Conservation (phyloP, 2,113 vertebrate species). For the Eidolon helvum region DNA sequence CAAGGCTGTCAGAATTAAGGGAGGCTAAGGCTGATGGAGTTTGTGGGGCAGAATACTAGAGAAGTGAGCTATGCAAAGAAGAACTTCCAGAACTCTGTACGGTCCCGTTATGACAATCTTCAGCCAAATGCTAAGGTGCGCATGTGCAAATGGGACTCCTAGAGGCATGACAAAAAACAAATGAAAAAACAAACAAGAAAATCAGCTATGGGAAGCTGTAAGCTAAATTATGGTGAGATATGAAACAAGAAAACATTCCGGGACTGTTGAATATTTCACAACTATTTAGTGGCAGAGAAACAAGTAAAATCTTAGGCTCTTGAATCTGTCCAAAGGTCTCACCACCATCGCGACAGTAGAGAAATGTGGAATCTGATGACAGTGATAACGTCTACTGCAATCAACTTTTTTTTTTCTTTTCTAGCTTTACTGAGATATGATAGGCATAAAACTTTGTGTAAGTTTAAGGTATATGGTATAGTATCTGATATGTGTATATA, state of each 20-base stretch:
- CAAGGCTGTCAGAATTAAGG: accelerated
- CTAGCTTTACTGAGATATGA: too few relatives aligned
- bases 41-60: accelerated
- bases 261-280: neutral
- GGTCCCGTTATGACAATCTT: accelerated
- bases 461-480: accelerated
- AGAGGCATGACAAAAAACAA: too few relatives aligned
- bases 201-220: accelerated
- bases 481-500: accelerated
- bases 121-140: neutral
- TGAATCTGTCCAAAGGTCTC: neutral
- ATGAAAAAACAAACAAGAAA: too few relatives aligned
- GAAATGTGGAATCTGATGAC: neutral
- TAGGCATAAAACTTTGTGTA: too few relatives aligned
- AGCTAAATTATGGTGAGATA: neutral
- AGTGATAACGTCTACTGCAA: accelerated
- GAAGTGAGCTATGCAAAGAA: neutral
- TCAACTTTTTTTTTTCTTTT: too few relatives aligned
- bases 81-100: accelerated
- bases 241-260: neutral
- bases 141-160: accelerated
- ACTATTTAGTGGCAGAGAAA: neutral
- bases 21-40: neutral
- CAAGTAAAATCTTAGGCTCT: neutral
- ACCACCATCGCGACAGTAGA: accelerated